phyloP scores from a whole-genome alignment of 2,888 invertebrate species.

The Melinopterus prodromus region DNA sequence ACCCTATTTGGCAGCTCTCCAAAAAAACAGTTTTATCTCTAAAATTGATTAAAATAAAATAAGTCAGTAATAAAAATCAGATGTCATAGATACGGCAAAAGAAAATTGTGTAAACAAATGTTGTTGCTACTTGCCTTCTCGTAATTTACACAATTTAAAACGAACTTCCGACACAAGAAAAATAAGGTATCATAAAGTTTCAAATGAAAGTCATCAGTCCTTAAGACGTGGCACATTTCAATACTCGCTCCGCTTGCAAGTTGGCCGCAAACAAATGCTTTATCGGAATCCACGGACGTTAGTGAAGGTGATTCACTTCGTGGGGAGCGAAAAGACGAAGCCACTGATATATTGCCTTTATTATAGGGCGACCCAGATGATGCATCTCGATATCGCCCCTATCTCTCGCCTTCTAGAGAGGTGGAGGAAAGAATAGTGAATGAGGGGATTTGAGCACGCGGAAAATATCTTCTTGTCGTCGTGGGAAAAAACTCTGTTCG shows the following conservation, averaged over 20 bases:
- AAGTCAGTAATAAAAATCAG: too few relatives aligned
- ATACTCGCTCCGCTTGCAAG: not conserved
- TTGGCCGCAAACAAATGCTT: not conserved
- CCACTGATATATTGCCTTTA: slow-evolving; percentile 4
- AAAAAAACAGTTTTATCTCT: too few relatives aligned
- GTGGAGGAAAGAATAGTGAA: not conserved
- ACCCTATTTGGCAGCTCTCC: too few relatives aligned
- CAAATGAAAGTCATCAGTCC: not conserved
- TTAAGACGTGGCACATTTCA: not conserved
- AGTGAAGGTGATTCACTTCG: not conserved
- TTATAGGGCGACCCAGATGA: not conserved
- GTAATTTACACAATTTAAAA: not conserved
- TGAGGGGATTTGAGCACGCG: not conserved
- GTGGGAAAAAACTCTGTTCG: slow-evolving; percentile 16
- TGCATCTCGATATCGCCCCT: slow-evolving; percentile 4
- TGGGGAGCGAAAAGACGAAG: not conserved
- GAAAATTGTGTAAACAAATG: not conserved
- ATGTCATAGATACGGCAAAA: too few relatives aligned
- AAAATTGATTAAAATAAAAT: too few relatives aligned
- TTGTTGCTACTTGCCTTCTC: not conserved
- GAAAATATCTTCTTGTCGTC: slow-evolving; percentile 5
- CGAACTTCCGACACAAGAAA: not conserved
- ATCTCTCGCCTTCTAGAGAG: not conserved
- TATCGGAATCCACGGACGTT: not conserved
- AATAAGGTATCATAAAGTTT: not conserved